Conservation (phyloP, 2,797 vertebrate genomes). For the Petrocephalus sullivani region DNA sequence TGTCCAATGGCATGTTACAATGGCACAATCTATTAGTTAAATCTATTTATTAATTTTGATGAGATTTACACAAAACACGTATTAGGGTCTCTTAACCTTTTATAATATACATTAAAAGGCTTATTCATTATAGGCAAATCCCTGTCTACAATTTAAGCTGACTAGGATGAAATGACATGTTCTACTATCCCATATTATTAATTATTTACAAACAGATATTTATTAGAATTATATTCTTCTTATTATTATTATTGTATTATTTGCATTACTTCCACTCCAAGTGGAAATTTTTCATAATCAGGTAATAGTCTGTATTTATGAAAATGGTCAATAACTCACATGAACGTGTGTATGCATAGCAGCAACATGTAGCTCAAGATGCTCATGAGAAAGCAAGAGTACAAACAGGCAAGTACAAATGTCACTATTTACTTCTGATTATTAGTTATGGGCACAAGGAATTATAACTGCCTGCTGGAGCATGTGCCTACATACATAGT, state of each 20-base stretch:
- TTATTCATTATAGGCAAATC: background rate
- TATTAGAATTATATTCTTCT: background rate
- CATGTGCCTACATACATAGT: conserved; percentile 15
- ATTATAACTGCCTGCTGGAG: background rate
- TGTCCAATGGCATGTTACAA: background rate
- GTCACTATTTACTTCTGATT: conserved; percentile 1
- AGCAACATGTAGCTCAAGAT: background rate
- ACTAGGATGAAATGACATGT: background rate
- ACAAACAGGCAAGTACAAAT: background rate
- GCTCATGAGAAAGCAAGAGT: background rate
- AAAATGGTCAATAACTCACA: background rate
- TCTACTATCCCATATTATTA: background rate
- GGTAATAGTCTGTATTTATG: background rate
- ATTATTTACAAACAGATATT: background rate
- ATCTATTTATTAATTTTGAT: background rate
- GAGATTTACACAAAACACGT: background rate
- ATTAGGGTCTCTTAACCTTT: background rate
- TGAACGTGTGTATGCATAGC: background rate
- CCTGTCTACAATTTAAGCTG: background rate
- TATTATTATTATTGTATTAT: background rate
- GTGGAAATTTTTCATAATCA: background rate
- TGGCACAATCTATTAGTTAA: background rate
- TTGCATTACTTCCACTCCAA: background rate
- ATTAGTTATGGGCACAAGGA: background rate
- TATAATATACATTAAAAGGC: background rate